Conservation (phyloP, 1,140 invertebrate genomes). For the honey bee (Apis mellifera) region DNA sequence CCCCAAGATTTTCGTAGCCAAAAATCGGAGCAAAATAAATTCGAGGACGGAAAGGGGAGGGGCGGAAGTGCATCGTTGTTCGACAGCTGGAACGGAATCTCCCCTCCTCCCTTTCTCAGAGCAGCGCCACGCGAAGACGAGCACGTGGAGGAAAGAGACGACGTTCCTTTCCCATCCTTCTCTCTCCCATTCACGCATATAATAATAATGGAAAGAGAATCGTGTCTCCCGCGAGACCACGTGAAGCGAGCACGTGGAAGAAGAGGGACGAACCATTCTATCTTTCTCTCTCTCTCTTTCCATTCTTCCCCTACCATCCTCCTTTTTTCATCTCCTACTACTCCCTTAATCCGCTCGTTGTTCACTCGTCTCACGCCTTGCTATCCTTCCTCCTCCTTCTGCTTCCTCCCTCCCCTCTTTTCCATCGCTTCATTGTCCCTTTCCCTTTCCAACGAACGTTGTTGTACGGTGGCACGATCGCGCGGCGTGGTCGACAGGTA, state of each 20-base stretch:
- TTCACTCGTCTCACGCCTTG: neutral
- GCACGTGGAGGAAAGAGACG: constrained; percentile 57
- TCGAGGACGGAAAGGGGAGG: constrained; percentile 27
- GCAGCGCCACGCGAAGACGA: constrained; percentile 45
- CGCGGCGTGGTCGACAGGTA: constrained; percentile 68
- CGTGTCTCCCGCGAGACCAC: too few species aligned
- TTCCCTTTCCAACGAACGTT: constrained; percentile 22
- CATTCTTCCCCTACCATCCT: neutral
- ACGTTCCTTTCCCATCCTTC: constrained; percentile 1
- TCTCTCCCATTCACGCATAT: neutral
- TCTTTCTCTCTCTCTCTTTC: constrained; percentile 1
- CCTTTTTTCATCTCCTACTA: constrained; percentile 24
- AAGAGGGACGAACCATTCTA: too few species aligned
- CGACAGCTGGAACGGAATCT: constrained; percentile 35
- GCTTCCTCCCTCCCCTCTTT: neutral
- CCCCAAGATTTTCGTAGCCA: too few species aligned
- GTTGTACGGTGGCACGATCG: constrained; percentile 13
- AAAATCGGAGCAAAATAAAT: constrained; percentile 5
- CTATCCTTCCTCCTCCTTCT: neutral
- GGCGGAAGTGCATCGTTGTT: constrained; percentile 58
- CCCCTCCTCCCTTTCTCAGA: neutral
- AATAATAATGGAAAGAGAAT: too few species aligned
- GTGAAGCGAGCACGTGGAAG: too few species aligned
- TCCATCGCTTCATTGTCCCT: constrained; percentile 33
- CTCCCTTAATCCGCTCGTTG: constrained; percentile 25